Evolutionary conservation across 2,797 vertebrate species (phyloP), one percentile per base, ranked within the genome.

Genomic region (Brachymystax lenok): DNA sequence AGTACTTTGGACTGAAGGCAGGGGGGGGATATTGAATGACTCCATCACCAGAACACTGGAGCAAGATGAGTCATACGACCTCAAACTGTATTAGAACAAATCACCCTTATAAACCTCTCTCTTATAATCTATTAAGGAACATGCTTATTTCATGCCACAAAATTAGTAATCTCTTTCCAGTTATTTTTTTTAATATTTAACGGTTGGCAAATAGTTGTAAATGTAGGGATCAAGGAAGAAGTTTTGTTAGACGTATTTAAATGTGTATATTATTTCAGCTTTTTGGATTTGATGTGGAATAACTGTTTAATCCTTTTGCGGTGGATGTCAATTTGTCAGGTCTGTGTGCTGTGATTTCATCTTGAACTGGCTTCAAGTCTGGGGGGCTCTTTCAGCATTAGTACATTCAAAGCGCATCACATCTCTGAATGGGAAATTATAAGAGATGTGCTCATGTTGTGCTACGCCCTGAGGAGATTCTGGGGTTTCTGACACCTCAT

Each of bases 381-480:
- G 88, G 87, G 89, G 88, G 89, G 90, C 86, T 93, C 88, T 85
- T 92, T 90, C 88, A 86, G 92, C 88, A 87, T 93, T 94, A 95
- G 91, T 84, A 90, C 89, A 92, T 95, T 95, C 93, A 92, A 82
- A 89, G 92, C 85, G 87, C 89, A 94, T 95, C 93, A 92, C 86
- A 90, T 95, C 94, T 95, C 88, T 78, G 90, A 85, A 86, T 89
- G 91, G 83, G 81, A 84, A 82, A 90, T 89, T 90, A 92, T 95
- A 93, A 94, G 95, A 94, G 93, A 94, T 91, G 93, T 93, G 93
- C 94, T 96, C 93, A 84, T 87, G 85, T 88, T 92, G 91, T 92
- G 84, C 91, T 88, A 87, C 84, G 89, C 91, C 93, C 91, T 75
- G 84, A 94, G 92, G 93, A 95, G 94, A 95, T 92, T 90, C 86